Evolutionary conservation across 2,888 invertebrate genomes (phyloP), one percentile per base, ranked within the genome.

Genomic region (Cheilosia grossa): DNA sequence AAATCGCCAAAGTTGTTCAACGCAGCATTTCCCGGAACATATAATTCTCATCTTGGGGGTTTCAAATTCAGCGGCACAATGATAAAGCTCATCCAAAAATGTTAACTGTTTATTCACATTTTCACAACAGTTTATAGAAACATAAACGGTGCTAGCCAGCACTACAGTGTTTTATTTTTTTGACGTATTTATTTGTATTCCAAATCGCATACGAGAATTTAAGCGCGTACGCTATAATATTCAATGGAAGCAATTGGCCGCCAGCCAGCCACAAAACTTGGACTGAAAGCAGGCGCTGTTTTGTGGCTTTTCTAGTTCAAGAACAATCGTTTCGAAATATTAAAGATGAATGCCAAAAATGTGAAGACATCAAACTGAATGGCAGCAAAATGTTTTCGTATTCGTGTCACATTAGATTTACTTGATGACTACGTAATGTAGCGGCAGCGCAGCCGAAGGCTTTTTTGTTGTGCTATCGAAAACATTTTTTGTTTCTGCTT

Each of bases 311-410:
- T 79, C 53, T 79, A 74, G 70, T 70, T 79, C 79, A 83, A 75
- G 70, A 79, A 66, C 70, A 64, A 83, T 79, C 69, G 59, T 83
- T 79, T 27, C 66, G 53, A 75, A 66, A 79, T 80, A 75, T 74
- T 75, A 69, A 79, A 80, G 69, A 74, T 79, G 59, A 66, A 79
- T 54, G 69, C 63, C 63, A 64, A 83, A 69, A 58, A 74, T 58
- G 44, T 64, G 51, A 83, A 79, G 56, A 78, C 63, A 64, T 73
- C 73, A 73, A 74, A 59, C 66, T 77, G 77, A 82, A 72, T 66
- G 72, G 77, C 66, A 66, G 61, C 42, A 44, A 42, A 66, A 42
- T 75, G 73, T 66, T 80, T 79, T 59, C 69, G 79, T 69, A 75
- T 79, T 74, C 74, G 64, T 79, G 73, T 83, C 72, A 72, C 72